Conservation (phyloP, 2,888 invertebrate genomes). For the Odontocolon sp. region DNA sequence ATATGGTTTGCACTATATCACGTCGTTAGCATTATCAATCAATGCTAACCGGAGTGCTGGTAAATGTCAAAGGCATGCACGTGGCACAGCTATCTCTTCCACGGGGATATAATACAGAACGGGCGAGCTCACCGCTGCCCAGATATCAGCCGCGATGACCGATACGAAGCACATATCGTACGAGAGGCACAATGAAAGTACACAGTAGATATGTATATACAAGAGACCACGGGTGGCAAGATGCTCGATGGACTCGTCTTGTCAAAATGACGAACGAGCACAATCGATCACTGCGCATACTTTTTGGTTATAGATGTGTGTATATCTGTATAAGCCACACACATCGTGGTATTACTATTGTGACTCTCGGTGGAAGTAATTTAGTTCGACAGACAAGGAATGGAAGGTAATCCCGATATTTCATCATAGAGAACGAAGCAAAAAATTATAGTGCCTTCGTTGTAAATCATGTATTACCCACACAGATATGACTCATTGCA, state of each 20-base stretch:
- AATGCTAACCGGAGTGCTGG: slow-evolving; percentile 32
- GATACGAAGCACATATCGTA: slow-evolving; percentile 51
- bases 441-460: no score
- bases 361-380: slow-evolving; percentile 10
- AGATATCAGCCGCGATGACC: slow-evolving; percentile 57
- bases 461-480: no score
- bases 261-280: slow-evolving; percentile 72
- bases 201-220: background rate
- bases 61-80: slow-evolving; percentile 12
- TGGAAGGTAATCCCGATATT: background rate
- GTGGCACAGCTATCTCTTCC: slow-evolving; percentile 44
- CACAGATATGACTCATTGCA: no score
- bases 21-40: slow-evolving; percentile 45
- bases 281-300: slow-evolving; percentile 60
- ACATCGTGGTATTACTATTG: slow-evolving; percentile 31
- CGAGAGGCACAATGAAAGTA: slow-evolving; percentile 9
- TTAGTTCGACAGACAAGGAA: background rate
- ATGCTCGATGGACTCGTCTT: slow-evolving; percentile 62
- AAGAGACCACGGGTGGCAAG: slow-evolving; percentile 58
- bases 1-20: background rate
- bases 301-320: slow-evolving; percentile 36
- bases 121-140: slow-evolving; percentile 25
- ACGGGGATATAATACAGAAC: slow-evolving; percentile 47
- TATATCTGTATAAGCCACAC: slow-evolving; percentile 22
- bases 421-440: no score